Conservation (phyloP, 2,888 invertebrate species). For the Sarcophaga subvicina region DNA sequence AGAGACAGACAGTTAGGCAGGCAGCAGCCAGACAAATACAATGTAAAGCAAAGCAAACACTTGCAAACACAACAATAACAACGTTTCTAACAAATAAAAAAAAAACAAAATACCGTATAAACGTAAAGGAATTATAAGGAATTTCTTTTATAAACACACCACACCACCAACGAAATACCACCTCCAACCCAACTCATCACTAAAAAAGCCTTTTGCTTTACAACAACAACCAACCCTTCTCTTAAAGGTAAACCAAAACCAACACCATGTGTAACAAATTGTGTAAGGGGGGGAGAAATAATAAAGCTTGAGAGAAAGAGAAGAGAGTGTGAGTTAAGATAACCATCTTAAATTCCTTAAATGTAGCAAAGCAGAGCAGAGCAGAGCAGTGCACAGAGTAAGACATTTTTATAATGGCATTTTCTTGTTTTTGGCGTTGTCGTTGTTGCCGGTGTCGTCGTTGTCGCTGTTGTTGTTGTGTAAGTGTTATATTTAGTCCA, state of each 20-base stretch:
- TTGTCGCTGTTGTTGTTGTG: slow-evolving; percentile 27
- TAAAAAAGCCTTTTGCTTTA: neutral
- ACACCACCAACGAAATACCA: neutral
- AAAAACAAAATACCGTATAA: neutral
- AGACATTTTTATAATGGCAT: slow-evolving; percentile 15
- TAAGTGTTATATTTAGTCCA: slow-evolving; percentile 57
- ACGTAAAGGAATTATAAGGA: neutral
- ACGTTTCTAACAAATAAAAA: neutral
- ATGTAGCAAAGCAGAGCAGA: neutral
- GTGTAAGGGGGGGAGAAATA: neutral
- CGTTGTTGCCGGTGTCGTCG: slow-evolving; percentile 20
- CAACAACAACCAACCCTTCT: neutral
- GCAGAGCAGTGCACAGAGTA: slow-evolving; percentile 6
- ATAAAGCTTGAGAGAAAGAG: neutral
- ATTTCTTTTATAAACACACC: neutral
- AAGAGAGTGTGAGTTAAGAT: neutral
- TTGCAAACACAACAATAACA: neutral
- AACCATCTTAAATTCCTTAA: neutral
- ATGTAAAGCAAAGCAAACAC: slow-evolving; percentile 2
- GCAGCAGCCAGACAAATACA: neutral
- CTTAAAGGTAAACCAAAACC: neutral
- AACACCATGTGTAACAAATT: slow-evolving; percentile 1
- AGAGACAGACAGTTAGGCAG: neutral
- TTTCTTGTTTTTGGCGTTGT: neutral
- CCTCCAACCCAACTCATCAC: neutral